phyloP scores from a whole-genome alignment of 2,797 vertebrate species.

The Sebastes minor region DNA sequence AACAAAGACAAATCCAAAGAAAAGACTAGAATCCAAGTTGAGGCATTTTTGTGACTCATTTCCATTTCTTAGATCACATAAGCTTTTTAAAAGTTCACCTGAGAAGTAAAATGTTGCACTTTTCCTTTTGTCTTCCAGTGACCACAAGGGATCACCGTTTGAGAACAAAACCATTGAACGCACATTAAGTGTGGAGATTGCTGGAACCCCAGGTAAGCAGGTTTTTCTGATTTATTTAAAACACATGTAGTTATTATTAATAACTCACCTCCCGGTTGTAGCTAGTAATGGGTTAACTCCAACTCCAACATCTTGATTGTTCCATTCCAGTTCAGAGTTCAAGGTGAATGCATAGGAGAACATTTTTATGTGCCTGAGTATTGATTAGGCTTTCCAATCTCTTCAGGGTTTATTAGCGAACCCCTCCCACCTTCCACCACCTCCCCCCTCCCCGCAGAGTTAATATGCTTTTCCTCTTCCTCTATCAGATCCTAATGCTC shows the following conservation, averaged over 20 bases:
- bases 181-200: constrained; percentile 99
- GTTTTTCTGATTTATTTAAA: neutral
- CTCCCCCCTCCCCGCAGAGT: constrained; percentile 40
- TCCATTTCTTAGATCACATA: constrained; percentile 86
- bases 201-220: constrained; percentile 98
- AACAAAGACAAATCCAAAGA: constrained; percentile 48
- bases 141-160: constrained; percentile 99
- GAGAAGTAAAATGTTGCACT: constrained; percentile 33
- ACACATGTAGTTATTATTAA: neutral
- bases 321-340: constrained; percentile 71
- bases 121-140: constrained; percentile 92
- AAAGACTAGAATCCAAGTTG: constrained; percentile 70
- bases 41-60: constrained; percentile 86
- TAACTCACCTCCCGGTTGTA: neutral
- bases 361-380: constrained; percentile 72
- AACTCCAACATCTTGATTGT: constrained; percentile 36
- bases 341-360: constrained; percentile 66
- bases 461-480: constrained; percentile 56
- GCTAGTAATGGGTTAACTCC: constrained; percentile 38
- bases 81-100: constrained; percentile 69
- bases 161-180: constrained; percentile 99
- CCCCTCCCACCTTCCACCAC: constrained; percentile 21
- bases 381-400: constrained; percentile 76
- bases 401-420: constrained; percentile 67
- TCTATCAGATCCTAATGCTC: constrained; percentile 70